Conservation (phyloP, 2,113 vertebrate genomes). For the Sebastes schlegelii region DNA sequence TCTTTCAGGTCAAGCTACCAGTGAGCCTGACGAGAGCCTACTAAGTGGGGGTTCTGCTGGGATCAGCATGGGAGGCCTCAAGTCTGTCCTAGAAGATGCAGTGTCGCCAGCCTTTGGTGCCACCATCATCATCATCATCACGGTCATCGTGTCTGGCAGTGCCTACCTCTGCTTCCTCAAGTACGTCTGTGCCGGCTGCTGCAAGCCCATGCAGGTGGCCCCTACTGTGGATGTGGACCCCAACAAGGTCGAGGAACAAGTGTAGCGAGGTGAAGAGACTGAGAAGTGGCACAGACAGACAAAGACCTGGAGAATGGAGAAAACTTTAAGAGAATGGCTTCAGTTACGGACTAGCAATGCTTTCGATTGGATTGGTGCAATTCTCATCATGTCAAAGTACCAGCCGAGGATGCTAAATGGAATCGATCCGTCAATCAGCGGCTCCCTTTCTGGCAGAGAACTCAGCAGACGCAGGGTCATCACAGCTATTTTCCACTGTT, state of each 20-base stretch:
- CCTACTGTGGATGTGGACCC: constrained; percentile 69
- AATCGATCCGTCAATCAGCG: background rate
- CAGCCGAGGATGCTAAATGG: background rate
- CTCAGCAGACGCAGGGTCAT: background rate
- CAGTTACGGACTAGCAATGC: too few species aligned
- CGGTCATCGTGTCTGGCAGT: constrained; percentile 64
- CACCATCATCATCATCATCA: constrained; percentile 80
- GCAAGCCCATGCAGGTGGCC: constrained; percentile 75
- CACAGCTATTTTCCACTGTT: background rate
- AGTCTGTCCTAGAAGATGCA: constrained; percentile 61
- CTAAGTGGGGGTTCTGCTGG: background rate
- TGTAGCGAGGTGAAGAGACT: constrained; percentile 34
- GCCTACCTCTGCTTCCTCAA: constrained; percentile 85
- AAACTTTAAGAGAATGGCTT: background rate
- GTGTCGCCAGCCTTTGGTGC: constrained; percentile 78
- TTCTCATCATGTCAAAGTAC: background rate
- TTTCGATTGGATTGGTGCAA: background rate
- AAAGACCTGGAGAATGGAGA: too few species aligned
- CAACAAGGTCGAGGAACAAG: constrained; percentile 82
- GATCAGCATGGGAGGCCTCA: constrained; percentile 46
- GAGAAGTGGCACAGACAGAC: background rate
- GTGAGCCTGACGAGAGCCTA: background rate
- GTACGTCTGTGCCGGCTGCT: constrained; percentile 82
- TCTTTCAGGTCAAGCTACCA: constrained; percentile 47
- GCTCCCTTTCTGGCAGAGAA: background rate